These are phyloP conservation scores for Addax nasomaculatus DNA, from an alignment of 2,113 vertebrate species.

Conservation along the genomic window DNA sequence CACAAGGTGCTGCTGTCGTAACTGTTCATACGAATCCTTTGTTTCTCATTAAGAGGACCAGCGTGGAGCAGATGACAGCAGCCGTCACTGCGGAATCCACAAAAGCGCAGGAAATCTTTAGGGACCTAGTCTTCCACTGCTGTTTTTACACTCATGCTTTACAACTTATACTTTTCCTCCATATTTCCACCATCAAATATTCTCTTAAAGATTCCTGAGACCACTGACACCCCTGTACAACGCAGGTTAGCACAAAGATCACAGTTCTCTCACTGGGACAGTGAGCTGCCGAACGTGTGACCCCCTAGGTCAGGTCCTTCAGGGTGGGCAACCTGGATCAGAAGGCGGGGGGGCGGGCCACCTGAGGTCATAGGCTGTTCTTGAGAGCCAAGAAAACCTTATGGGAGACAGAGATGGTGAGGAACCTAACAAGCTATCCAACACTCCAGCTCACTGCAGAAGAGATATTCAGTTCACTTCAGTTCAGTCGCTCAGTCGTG, in stretches of 20 bases:
- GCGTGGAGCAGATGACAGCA: neutral
- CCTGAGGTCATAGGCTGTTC: neutral
- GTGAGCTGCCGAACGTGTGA: accelerated
- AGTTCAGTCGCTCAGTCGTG: no score
- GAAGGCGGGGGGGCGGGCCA: no score
- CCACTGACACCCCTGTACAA: accelerated
- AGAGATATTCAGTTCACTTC: neutral
- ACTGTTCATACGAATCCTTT: neutral
- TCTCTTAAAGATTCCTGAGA: neutral
- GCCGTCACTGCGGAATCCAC: accelerated
- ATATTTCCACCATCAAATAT: neutral
- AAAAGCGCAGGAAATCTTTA: neutral
- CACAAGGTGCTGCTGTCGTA: accelerated
- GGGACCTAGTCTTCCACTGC: neutral
- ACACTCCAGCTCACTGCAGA: neutral
- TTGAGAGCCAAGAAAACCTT: neutral
- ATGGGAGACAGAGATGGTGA: neutral
- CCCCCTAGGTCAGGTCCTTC: neutral
- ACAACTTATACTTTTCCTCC: neutral
- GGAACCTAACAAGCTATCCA: neutral
- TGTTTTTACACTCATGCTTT: neutral
- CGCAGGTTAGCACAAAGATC: accelerated
- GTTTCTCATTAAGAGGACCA: neutral
- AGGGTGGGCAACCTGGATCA: accelerated
- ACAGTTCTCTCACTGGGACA: neutral